Evolutionary conservation across 2,888 invertebrate genomes (phyloP).

Genomic region (Netelia fuscicornis): DNA sequence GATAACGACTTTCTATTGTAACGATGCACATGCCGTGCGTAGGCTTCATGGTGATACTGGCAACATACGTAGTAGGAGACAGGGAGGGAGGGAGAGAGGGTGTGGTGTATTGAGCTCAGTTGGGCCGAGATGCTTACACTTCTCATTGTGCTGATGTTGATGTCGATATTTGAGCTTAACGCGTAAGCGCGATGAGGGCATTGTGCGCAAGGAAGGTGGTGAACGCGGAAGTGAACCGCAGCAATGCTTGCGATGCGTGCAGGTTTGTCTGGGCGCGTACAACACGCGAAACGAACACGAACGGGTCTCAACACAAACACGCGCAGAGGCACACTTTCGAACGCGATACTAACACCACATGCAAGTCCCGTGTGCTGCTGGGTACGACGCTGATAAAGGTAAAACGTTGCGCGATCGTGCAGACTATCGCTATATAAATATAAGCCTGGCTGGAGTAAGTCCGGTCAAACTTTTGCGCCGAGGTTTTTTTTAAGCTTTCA

Average conservation of each 20-base stretch:
- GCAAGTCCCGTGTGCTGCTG: conserved; percentile 34
- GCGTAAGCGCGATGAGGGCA: conserved; percentile 28
- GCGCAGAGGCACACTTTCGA: neutral
- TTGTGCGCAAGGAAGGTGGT: conserved; percentile 4
- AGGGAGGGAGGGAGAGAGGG: too few species aligned
- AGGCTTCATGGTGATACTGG: too few species aligned
- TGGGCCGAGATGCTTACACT: neutral
- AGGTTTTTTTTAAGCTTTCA: too few species aligned
- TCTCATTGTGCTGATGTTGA: conserved; percentile 18
- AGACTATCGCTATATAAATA: conserved; percentile 7
- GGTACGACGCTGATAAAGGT: conserved; percentile 59
- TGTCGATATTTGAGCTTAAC: conserved; percentile 39
- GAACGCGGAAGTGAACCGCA: conserved; percentile 44
- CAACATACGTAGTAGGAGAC: too few species aligned
- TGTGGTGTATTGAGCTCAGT: neutral
- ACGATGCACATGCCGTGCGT: too few species aligned
- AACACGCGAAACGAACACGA: conserved; percentile 46
- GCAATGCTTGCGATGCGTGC: conserved; percentile 20
- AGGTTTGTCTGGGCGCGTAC: conserved; percentile 8
- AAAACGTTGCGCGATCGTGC: conserved; percentile 47
- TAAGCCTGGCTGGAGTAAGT: too few species aligned
- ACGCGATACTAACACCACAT: conserved; percentile 28
- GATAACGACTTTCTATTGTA: too few species aligned
- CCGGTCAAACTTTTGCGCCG: too few species aligned
- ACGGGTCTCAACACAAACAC: conserved; percentile 12